Evolutionary conservation across 37 sponge, comb jelly and placozoan genomes (phyloP), one percentile per base, ranked within the genome.

Genomic region (Agelas oroides): DNA sequence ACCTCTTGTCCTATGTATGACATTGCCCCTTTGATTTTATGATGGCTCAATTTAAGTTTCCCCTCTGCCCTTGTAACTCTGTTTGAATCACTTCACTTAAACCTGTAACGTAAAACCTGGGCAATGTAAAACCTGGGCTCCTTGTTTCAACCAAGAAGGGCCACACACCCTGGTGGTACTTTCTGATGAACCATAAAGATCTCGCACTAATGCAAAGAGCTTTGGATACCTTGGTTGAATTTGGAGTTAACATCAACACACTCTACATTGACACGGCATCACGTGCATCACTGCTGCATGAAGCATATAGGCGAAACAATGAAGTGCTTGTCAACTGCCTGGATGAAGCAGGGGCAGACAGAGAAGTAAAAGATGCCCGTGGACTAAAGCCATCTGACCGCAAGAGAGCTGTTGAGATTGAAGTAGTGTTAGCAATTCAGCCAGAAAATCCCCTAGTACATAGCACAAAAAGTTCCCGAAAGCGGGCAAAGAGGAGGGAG

Each of bases 141-240:
- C 34, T 67, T 2, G 69, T 67, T 25, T 5, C 69, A 27, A 67
- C n/a, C 34, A 67, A 67, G 69, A 27, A 33, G 69, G 62, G 62
- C 11, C 28, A 31, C 35, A 67, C 69, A 30, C 69, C 69, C 31
- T 67, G 69, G 69, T 67, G 28, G 31, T 32, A 28, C 69, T 32
- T 30, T 34, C 35, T 67, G 19, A 25, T 67, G 34, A 67, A 33
- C 34, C 69, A 33, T 5, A 33, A 32, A 19, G 69, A 46, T 8
- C 46, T 67, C 31, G 5, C 31, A 5, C 34, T 33, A 33, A 32
- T 67, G 31, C 19, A 3, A 33, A 19, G 6, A 31, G 69, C 34
- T 32, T 32, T 67, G 19, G 34, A 67, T 8, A 18, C 31, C 12
- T 34, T 67, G 34, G 20, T 19, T 6, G 34, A 67, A 31, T 67